A percentile compares a stretch with the other conserved stretches of the same genome.
Evolutionary conservation across 2,888 invertebrate species (phyloP).

Genomic region (Allygus modestus): DNA sequence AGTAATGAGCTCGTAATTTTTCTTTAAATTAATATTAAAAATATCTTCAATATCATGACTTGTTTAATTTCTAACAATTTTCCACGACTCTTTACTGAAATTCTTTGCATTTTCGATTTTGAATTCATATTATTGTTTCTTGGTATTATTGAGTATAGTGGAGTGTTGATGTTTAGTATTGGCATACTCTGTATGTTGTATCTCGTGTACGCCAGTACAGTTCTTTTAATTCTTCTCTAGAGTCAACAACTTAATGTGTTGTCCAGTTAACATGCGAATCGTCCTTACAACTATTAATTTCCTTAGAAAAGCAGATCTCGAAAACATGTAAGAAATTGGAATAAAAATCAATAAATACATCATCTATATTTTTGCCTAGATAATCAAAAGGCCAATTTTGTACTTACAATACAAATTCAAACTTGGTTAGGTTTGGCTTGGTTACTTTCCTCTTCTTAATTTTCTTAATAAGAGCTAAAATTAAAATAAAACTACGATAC

Average conservation of each 20-base stretch:
- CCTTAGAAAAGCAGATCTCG: not conserved
- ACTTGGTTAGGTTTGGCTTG: not conserved
- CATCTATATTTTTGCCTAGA: not conserved
- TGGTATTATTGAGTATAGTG: not conserved
- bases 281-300: not conserved
- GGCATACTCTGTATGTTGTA: not conserved
- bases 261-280: not conserved
- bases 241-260: not conserved
- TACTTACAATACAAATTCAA: not conserved
- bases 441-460: not conserved
- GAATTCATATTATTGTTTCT: not conserved
- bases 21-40: slow-evolving; percentile 53
- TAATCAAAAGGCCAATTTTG: not conserved
- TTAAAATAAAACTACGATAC: slow-evolving; percentile 2
- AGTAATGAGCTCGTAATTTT: slow-evolving; percentile 49
- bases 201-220: slow-evolving; percentile 3
- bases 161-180: not conserved
- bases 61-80: slow-evolving; percentile 20
- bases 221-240: not conserved
- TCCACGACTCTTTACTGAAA: slow-evolving; percentile 38
- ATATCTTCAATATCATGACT: slow-evolving; percentile 44
- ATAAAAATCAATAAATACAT: not conserved
- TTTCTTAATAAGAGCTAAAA: not conserved
- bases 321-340: not conserved
- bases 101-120: slow-evolving; percentile 10